Evolutionary conservation across 2,113 vertebrate genomes (phyloP), one percentile per base, ranked within the genome.

Genomic region (Myrmecophaga tridactyla): DNA sequence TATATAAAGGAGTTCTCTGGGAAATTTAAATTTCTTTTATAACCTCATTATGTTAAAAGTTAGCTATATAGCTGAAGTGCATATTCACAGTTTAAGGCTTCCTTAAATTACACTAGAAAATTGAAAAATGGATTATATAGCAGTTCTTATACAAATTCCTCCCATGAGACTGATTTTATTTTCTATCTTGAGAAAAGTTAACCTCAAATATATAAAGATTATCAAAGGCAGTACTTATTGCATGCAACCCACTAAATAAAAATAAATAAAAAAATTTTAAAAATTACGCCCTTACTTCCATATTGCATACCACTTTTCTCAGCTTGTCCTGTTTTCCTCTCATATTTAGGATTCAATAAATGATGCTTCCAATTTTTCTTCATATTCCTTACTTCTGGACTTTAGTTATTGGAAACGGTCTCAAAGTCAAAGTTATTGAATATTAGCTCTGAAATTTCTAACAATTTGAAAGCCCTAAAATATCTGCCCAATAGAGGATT

Each of bases 1-100:
- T 51, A 88, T 90, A 8, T 34, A n/a, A 83, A 43, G n/a, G 10
- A 84, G 51, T 69, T 36, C 80, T 92, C 85, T 94, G 56, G 29
- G 56, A 97, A 81, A 96, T 77, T 82, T 76, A 95, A 27, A 85
- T 91, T 96, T 96, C 53, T 97, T 94, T 92, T 89, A 95, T 96
- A 92, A 70, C 21, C 10, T 97, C 21, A 56, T 86, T 92, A 82
- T 92, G 75, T 60, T 76, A 92, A 95, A 89, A 90, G 86, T 87
- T 90, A 93, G 43, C 25, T 70, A 51, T 88, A 58, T 34, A 65
- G 2, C 81, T 83, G 25, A 85, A 94, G 29, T n/a, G 87, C 11
- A 77, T 90, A 77, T 36, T 92, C 46, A 94, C 6, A 90, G 18
- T 17, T 89, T 87, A 90, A 5, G 43, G 11, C 31, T 60, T 76